A percentile compares a stretch with the other conserved stretches of the same genome.
Evolutionary conservation across 2,888 invertebrate species (phyloP).

Genomic region (Leucophenga maculata): DNA sequence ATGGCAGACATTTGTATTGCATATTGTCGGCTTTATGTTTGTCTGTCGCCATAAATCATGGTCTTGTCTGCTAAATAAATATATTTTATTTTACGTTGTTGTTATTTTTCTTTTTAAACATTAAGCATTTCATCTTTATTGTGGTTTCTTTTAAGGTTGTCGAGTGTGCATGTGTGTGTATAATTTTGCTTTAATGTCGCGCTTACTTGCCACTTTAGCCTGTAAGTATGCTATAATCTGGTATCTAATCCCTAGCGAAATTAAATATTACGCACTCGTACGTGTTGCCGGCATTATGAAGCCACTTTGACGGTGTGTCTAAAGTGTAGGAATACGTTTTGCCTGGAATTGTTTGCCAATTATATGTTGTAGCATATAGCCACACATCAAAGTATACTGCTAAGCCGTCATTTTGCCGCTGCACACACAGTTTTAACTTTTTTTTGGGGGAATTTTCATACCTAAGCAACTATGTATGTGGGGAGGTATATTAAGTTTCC

Average conservation of each 20-base stretch:
- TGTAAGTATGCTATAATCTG: constrained; percentile 32
- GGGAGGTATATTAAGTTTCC: no score
- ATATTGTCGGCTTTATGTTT: constrained; percentile 19
- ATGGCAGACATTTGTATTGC: constrained; percentile 19
- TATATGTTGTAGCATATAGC: constrained; percentile 44
- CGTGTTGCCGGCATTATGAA: constrained; percentile 27
- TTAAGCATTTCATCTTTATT: constrained; percentile 7
- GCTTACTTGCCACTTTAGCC: constrained; percentile 34
- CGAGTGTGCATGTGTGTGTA: no score
- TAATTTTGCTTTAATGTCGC: not conserved
- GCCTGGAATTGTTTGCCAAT: constrained; percentile 39
- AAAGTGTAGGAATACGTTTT: not conserved
- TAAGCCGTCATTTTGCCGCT: no score
- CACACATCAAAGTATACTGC: no score
- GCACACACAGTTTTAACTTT: no score
- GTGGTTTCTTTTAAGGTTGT: not conserved
- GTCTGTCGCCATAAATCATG: constrained; percentile 22
- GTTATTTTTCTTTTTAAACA: not conserved
- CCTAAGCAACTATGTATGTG: no score
- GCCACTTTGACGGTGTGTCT: constrained; percentile 14
- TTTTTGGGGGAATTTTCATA: no score
- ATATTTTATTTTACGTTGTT: not conserved
- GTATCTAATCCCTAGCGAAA: constrained; percentile 46
- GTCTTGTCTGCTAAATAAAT: constrained; percentile 3
- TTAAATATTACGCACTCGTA: constrained; percentile 47